Evolutionary conservation across 53 echinoderm and acorn worm genomes (phyloP), one percentile per base, ranked within the genome.

Genomic region (Actinopyga echinites): DNA sequence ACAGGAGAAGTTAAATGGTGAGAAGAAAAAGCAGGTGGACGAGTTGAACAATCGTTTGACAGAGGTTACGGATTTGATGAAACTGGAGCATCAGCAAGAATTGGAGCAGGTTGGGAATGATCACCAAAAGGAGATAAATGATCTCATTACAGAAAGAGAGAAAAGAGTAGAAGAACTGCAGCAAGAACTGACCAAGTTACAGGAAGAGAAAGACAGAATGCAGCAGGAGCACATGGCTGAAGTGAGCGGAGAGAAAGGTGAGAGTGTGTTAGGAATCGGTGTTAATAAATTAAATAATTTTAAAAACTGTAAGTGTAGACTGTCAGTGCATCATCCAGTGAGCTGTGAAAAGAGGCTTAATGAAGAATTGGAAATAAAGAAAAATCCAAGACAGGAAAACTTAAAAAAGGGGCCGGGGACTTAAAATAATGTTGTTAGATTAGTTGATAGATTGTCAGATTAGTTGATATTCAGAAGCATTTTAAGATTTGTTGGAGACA

Each of bases 111-210:
- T 84, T 32, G 83, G 78, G 57, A 74, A 71, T 25, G 89, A 92
- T 54, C 80, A 89, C 69, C 86, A 89, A 24, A 78, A 29, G 29
- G 45, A 78, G n/a, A 63, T 92, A 60, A 86, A 89, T 20, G 86
- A 89, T 25, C 74, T 92, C 83, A 83, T 60, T 54, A 20, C 1
- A 35, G 71, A 45, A 15, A 71, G 40, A 42, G 87, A 73, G 75
- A 95, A 87, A 40, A 90, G 89, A 22, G 65, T 68, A 63, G 90
- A 77, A 23, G 87, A 82, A 81, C 62, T 93, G 42, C 68, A 82
- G 64, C 74, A 85, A 25, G 85, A 82, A 8, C 9, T 89, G 55
- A 75, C 68, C 56, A 75, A 88, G 56, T 65, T 94, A 22, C 88
- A 90, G 44, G 90, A 90, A 32, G 92, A 93, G 55, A 83, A 89